Conservation (phyloP, 2,888 invertebrate genomes). For the Nephrocerus scutellatus region DNA sequence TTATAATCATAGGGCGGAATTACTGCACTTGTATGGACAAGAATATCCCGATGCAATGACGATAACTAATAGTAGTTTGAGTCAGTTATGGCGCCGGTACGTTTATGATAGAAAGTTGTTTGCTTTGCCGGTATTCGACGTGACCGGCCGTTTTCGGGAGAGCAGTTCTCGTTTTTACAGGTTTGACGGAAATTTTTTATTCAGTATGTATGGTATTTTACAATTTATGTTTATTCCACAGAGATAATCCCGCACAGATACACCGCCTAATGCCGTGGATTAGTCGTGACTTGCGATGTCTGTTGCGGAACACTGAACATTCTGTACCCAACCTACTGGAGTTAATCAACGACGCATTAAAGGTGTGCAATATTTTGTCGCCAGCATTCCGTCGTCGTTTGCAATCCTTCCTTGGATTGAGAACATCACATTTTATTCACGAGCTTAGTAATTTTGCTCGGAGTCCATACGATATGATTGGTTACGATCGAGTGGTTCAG, state of each 20-base stretch:
- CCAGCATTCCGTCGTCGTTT: slow-evolving; percentile 64
- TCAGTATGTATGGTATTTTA: neutral
- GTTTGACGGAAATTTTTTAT: slow-evolving; percentile 43
- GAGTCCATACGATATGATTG: slow-evolving; percentile 78
- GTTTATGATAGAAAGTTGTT: slow-evolving; percentile 72
- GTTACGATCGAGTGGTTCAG: slow-evolving; percentile 67
- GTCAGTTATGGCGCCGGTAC: slow-evolving; percentile 53
- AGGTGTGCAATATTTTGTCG: slow-evolving; percentile 53
- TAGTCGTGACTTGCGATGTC: slow-evolving; percentile 71
- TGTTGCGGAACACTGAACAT: slow-evolving; percentile 54
- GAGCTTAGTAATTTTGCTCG: slow-evolving; percentile 81
- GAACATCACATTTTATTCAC: slow-evolving; percentile 82
- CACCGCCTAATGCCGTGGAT: slow-evolving; percentile 84
- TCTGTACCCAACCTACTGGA: slow-evolving; percentile 62
- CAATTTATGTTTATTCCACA: slow-evolving; percentile 42
- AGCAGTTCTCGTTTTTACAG: slow-evolving; percentile 69
- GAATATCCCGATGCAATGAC: slow-evolving; percentile 32
- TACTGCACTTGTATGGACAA: slow-evolving; percentile 37
- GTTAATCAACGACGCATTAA: slow-evolving; percentile 63
- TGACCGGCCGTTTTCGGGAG: slow-evolving; percentile 64
- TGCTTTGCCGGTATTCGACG: slow-evolving; percentile 63
- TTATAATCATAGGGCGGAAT: slow-evolving; percentile 31
- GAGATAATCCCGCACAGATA: slow-evolving; percentile 70
- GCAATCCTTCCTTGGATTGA: slow-evolving; percentile 59
- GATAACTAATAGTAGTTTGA: slow-evolving; percentile 26